Evolutionary conservation across 2,113 vertebrate genomes (phyloP).

Genomic region (Nothoprocta perdicaria): DNA sequence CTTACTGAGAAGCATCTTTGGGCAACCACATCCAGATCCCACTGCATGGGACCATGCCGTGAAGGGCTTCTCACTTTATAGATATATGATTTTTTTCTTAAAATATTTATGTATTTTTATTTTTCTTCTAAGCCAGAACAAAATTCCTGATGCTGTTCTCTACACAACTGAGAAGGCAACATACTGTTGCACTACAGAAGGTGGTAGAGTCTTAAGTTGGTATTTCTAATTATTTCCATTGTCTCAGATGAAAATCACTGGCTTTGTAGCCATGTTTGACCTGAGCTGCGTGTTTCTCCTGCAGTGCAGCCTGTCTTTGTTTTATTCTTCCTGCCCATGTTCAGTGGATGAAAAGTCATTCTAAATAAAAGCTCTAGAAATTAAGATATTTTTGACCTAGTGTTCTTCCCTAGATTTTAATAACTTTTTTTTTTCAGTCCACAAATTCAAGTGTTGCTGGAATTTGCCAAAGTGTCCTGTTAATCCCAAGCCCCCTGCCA

Average conservation of each 20-base stretch:
- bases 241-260: constrained; percentile 25
- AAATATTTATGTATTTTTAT: not conserved
- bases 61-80: not conserved
- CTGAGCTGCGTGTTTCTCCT: not conserved
- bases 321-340: not conserved
- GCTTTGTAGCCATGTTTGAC: constrained; percentile 13
- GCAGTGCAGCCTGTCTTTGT: constrained; percentile 24
- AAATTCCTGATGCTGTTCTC: rapidly evolving
- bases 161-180: not conserved
- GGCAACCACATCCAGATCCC: rapidly evolving
- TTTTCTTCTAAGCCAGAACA: not conserved
- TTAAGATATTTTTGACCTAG: not conserved
- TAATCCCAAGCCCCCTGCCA: not conserved
- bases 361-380: not conserved
- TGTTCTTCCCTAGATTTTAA: not conserved
- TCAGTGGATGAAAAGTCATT: constrained; percentile 2
- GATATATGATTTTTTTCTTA: too few species aligned
- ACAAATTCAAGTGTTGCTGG: not conserved
- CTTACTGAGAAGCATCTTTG: not conserved
- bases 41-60: not conserved
- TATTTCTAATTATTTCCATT: not conserved
- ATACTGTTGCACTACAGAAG: not conserved
- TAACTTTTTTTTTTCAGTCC: not conserved
- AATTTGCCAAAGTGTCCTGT: not conserved
- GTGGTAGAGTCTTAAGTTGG: not conserved